Conservation (phyloP, 1,140 invertebrate genomes). For the Anastatus disparis region DNA sequence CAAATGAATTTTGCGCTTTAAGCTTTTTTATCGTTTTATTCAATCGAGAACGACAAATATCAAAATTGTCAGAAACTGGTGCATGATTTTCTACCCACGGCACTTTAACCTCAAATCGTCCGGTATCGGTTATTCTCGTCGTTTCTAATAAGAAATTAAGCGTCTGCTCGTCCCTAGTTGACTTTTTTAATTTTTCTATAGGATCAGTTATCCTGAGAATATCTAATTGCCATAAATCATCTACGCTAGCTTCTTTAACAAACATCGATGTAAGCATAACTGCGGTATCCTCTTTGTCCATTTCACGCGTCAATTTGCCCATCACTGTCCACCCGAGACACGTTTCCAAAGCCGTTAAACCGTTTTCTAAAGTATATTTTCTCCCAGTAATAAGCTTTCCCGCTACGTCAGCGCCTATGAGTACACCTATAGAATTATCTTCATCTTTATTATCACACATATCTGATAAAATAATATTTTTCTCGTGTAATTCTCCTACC, state of each 20-base stretch:
- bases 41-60: no score
- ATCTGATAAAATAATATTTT: conserved; percentile 43
- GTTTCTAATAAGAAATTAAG: no score
- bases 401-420: no score
- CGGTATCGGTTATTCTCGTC: no score
- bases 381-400: not conserved
- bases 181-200: no score
- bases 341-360: not conserved
- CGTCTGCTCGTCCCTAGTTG: no score
- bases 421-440: conserved; percentile 30
- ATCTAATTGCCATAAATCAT: conserved; percentile 58
- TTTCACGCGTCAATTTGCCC: not conserved
- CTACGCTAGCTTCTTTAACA: conserved; percentile 16
- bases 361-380: not conserved
- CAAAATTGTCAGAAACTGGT: no score
- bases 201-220: conserved; percentile 55
- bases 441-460: not conserved
- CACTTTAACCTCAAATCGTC: no score
- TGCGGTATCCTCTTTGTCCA: not conserved
- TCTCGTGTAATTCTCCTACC: conserved; percentile 26
- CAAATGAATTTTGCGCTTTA: no score
- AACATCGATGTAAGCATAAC: not conserved
- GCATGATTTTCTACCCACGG: no score
- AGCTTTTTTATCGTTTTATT: no score
- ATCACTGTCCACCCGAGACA: not conserved